Evolutionary conservation across 2,797 vertebrate species (phyloP).

Genomic region (Lateolabrax maculatus): DNA sequence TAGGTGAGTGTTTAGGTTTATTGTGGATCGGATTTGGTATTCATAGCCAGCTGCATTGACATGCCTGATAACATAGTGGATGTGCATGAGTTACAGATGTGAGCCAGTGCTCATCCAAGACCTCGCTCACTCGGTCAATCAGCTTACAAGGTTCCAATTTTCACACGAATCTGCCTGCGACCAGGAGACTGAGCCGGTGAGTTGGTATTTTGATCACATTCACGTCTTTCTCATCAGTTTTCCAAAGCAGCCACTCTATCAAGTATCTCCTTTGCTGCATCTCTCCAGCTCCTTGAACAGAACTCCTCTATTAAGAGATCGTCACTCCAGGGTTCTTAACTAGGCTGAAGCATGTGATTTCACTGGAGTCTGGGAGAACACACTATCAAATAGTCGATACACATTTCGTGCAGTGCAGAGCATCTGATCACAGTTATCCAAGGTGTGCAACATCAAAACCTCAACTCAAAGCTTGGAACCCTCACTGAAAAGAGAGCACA

Average conservation of each 20-base stretch:
- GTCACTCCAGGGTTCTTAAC: conserved; percentile 71
- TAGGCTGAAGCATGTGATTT: conserved; percentile 72
- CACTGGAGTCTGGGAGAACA: conserved; percentile 57
- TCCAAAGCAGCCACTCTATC: conserved; percentile 65
- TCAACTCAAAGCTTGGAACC: neutral
- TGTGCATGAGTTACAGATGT: conserved; percentile 65
- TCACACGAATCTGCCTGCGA: conserved; percentile 46
- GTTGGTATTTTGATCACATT: conserved; percentile 74
- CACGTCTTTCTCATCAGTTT: conserved; percentile 68
- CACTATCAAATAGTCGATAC: conserved; percentile 67
- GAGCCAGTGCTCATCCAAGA: conserved; percentile 53
- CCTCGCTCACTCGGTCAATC: conserved; percentile 35
- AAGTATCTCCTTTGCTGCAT: conserved; percentile 69
- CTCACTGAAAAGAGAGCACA: conserved; percentile 2
- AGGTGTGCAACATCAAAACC: conserved; percentile 30
- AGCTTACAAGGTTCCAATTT: conserved; percentile 69
- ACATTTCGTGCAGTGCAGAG: conserved; percentile 48
- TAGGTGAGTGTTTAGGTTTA: conserved; percentile 58
- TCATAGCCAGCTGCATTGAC: conserved; percentile 48
- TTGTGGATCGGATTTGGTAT: conserved; percentile 64
- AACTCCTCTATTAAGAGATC: conserved; percentile 74
- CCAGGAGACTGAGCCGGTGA: conserved; percentile 36
- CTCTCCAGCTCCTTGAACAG: conserved; percentile 70
- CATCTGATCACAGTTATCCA: conserved; percentile 52
- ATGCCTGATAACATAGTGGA: conserved; percentile 56